These are phyloP conservation scores for Bovichtus variegatus DNA, from an alignment of 2,797 vertebrate species.

Conservation along the genomic window DNA sequence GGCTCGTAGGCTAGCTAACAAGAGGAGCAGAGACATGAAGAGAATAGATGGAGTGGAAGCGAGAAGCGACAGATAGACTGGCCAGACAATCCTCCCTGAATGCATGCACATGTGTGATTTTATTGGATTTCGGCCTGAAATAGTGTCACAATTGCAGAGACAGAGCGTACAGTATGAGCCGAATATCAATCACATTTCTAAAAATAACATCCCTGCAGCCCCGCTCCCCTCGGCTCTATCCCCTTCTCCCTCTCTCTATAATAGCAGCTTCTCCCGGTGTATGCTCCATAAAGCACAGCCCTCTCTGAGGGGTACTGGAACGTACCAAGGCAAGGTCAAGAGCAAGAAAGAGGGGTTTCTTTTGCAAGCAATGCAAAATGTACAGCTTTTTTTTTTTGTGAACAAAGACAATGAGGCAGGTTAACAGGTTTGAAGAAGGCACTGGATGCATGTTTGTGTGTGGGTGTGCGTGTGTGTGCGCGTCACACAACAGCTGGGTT, in stretches of 20 bases:
- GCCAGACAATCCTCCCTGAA: constrained; percentile 33
- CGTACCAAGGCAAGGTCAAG: constrained; percentile 85
- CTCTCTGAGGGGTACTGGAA: constrained; percentile 78
- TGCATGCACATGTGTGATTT: constrained; percentile 45
- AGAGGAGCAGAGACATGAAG: constrained; percentile 48
- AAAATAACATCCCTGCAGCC: constrained; percentile 80
- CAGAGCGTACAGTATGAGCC: constrained; percentile 68
- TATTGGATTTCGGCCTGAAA: constrained; percentile 52
- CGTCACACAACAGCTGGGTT: constrained; percentile 51
- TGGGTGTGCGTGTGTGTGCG: constrained; percentile 4
- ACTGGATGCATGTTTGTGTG: constrained; percentile 4
- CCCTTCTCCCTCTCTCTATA: constrained; percentile 71
- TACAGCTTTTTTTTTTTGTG: constrained; percentile 35
- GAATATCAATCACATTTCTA: constrained; percentile 82
- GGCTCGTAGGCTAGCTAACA: constrained; percentile 62
- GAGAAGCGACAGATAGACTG: constrained; percentile 52
- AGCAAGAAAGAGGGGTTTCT: constrained; percentile 70
- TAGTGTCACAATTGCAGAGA: constrained; percentile 45
- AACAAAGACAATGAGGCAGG: constrained; percentile 65
- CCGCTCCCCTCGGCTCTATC: constrained; percentile 57
- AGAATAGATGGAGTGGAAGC: constrained; percentile 62
- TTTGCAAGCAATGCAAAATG: constrained; percentile 64
- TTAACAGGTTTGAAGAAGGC: constrained; percentile 52
- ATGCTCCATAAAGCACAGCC: constrained; percentile 82
- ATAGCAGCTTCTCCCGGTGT: constrained; percentile 78